Evolutionary conservation across 37 sponge, comb jelly and placozoan species (phyloP), one percentile per base, ranked within the genome.

Genomic region (Oopsacas minuta): DNA sequence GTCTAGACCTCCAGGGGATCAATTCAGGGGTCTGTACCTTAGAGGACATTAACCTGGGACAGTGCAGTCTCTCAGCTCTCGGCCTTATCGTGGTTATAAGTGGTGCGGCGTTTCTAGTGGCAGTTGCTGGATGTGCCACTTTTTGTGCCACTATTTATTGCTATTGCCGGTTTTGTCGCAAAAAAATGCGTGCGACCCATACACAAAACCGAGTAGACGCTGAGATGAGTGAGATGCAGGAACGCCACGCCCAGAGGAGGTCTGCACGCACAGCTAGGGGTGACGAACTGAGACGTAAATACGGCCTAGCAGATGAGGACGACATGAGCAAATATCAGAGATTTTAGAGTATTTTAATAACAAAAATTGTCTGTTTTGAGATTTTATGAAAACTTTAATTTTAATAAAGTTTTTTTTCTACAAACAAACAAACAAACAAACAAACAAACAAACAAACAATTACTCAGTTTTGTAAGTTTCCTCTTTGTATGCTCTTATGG

Each of bases 101-200:
- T n/a, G 75, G 75, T 5, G 75, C 75, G 22, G 75, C 28, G 17
- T n/a, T 61, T 5, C 3, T 61, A 34, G 75, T 12, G 28, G 28
- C 28, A 5, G 22, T 34, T 25, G 28, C 28, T 25, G 75, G 17
- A 5, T 61, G 75, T n/a, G 75, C 28, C 28, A 3, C 22, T 25
- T 3, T 12, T 3, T 3, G 75, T 34, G 32, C 28, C 17, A 34
- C 28, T 3, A 5, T 10, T 3, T 61, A 61, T 34, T 61, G 75
- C 75, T 61, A 61, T 34, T 61, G 75, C 75, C 7, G 75, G 1
- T 61, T 61, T 34, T 61, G 75, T n/a, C 75, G 75, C 75, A n/a
- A 34, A 34, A 12, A 12, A 3, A 61, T 5, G 22, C 75, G 75
- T 34, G 75, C 75, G 32, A 25, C 28, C 75, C 28, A 5, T 3